A percentile compares a stretch with the other conserved stretches of the same genome.
These are phyloP conservation scores for Catamblyrhynchus diadema DNA, from an alignment of 2,797 vertebrate species.

Conservation along the genomic window DNA sequence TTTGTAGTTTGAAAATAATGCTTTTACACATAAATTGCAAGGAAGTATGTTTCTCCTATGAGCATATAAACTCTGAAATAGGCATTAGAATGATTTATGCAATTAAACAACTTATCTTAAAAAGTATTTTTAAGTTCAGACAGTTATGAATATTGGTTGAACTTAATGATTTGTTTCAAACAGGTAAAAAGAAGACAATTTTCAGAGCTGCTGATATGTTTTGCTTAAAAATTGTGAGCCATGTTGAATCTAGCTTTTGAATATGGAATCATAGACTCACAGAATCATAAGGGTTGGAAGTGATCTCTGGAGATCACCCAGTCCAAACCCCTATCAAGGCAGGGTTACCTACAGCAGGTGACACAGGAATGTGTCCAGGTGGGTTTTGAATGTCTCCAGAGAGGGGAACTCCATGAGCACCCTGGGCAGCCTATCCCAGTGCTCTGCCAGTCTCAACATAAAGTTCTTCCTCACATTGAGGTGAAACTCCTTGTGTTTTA, in stretches of 20 bases:
- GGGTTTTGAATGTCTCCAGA: background rate
- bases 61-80: background rate
- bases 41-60: background rate
- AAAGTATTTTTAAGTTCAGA: background rate
- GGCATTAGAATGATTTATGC: background rate
- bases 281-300: background rate
- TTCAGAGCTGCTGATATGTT: background rate
- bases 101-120: background rate
- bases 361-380: background rate
- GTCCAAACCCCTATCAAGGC: background rate
- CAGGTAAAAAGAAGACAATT: background rate
- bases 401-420: fast-evolving
- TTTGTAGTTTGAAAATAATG: background rate
- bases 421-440: no score
- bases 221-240: background rate
- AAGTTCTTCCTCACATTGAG: background rate
- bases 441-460: no score
- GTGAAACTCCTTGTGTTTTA: background rate
- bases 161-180: background rate
- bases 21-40: background rate
- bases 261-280: background rate
- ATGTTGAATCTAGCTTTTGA: background rate
- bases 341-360: background rate
- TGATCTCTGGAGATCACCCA: background rate
- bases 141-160: background rate